A percentile compares a stretch with the other conserved stretches of the same genome.
Evolutionary conservation across 1,140 invertebrate genomes (phyloP).

Genomic region (Drosophila ercepeae): DNA sequence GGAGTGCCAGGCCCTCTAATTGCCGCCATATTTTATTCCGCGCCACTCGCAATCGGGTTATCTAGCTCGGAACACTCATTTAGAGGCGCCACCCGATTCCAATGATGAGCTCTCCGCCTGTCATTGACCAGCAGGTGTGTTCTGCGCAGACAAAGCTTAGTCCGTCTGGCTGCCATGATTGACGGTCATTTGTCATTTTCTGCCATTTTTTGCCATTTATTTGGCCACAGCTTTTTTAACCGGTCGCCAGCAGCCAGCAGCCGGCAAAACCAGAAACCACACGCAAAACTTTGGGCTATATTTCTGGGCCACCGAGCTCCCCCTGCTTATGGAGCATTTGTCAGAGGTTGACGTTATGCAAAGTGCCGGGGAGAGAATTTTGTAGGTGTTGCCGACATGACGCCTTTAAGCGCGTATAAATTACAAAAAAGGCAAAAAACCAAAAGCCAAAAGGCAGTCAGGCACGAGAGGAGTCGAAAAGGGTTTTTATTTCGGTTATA

Average conservation of each 20-base stretch:
- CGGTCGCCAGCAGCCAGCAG: conserved; percentile 33
- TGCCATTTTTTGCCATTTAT: conserved; percentile 77
- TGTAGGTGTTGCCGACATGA: conserved; percentile 80
- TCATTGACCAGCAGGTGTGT: conserved; percentile 75
- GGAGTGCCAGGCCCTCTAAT: conserved; percentile 15
- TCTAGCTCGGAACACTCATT: conserved; percentile 71
- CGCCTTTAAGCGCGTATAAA: conserved; percentile 79
- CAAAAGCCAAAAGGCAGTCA: conserved; percentile 71
- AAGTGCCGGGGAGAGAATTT: conserved; percentile 59
- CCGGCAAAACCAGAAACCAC: conserved; percentile 54
- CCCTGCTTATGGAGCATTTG: conserved; percentile 79
- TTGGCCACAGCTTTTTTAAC: conserved; percentile 77
- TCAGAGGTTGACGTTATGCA: conserved; percentile 79
- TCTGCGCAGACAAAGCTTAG: conserved; percentile 68
- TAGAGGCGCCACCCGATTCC: conserved; percentile 54
- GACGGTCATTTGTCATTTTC: conserved; percentile 83
- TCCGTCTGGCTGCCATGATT: conserved; percentile 81
- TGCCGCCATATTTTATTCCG: conserved; percentile 42
- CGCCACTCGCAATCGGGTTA: conserved; percentile 38
- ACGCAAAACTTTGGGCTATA: conserved; percentile 63
- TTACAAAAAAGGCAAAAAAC: conserved; percentile 77
- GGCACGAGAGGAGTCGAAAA: conserved; percentile 36
- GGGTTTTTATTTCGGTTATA: conserved; percentile 69
- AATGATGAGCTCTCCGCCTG: conserved; percentile 68
- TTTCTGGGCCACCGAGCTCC: background rate